phyloP scores from a whole-genome alignment of 2,113 vertebrate genomes.

The Chelonoidis abingdonii region DNA sequence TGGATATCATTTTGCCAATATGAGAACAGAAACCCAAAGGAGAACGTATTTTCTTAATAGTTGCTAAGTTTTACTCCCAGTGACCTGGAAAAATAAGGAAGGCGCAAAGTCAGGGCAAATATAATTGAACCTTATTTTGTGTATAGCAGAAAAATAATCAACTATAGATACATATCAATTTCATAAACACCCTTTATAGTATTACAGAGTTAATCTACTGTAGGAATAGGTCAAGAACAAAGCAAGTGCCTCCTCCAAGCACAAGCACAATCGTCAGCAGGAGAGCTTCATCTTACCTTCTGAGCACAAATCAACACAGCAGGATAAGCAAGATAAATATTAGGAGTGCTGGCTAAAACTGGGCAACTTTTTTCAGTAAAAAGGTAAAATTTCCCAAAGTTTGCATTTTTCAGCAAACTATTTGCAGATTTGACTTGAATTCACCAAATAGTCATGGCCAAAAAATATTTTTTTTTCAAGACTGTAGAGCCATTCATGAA shows the following conservation, averaged over 20 bases:
- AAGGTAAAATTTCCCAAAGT: neutral
- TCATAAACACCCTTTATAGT: neutral
- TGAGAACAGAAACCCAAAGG: neutral
- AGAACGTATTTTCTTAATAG: neutral
- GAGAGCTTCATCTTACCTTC: neutral
- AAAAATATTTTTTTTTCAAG: neutral
- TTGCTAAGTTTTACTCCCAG: neutral
- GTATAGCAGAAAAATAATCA: neutral
- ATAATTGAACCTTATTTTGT: neutral
- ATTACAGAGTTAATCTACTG: neutral
- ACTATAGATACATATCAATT: neutral
- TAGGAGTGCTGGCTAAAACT: neutral
- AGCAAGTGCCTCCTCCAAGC: neutral
- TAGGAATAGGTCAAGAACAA: neutral
- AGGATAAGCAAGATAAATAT: neutral
- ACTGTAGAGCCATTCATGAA: neutral
- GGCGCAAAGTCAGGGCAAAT: neutral
- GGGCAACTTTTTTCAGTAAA: neutral
- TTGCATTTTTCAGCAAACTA: neutral
- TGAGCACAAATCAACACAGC: neutral
- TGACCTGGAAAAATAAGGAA: neutral
- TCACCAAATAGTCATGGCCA: neutral
- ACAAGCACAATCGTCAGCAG: neutral
- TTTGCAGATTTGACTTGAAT: neutral
- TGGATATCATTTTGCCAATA: neutral